A percentile compares a stretch with the other conserved stretches of the same genome.
Evolutionary conservation across 1,140 invertebrate species (phyloP).

Genomic region (Drosophila watanabei): DNA sequence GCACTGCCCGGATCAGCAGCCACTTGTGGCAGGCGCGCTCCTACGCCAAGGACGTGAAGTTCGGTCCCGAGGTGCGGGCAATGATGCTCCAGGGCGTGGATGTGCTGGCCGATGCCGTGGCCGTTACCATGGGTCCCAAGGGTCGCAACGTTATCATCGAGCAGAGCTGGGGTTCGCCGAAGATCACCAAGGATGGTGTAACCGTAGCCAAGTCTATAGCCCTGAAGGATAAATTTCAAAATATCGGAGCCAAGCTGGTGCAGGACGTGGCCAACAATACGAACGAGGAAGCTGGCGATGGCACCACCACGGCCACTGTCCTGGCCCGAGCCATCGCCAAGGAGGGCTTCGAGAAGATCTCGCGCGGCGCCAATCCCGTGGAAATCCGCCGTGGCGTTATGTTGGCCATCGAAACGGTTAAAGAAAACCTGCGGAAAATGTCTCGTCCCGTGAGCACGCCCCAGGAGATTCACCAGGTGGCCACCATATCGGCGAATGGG

Average conservation of each 20-base stretch:
- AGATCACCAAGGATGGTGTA: conserved; percentile 99
- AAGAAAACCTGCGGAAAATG: conserved; percentile 94
- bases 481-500: conserved; percentile 99
- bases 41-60: conserved; percentile 97
- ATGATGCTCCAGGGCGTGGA: conserved; percentile 99
- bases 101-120: conserved; percentile 98
- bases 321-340: conserved; percentile 98
- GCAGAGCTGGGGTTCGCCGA: conserved; percentile 99
- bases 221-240: conserved; percentile 99
- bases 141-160: conserved; percentile 99
- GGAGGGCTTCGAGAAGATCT: conserved; percentile 99
- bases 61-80: conserved; percentile 97
- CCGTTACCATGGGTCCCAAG: conserved; percentile 99
- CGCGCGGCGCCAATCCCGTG: conserved; percentile 98
- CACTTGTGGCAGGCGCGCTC: conserved; percentile 23
- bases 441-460: conserved; percentile 98
- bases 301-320: conserved; percentile 99
- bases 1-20: conserved; percentile 5
- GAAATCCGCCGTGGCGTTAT: conserved; percentile 99
- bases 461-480: conserved; percentile 99
- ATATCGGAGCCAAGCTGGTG: conserved; percentile 99
- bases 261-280: conserved; percentile 99
- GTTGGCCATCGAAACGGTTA: conserved; percentile 97
- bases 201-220: conserved; percentile 99
- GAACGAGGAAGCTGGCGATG: conserved; percentile 99